These are phyloP conservation scores for Celastrina argiolus DNA, from an alignment of 2,888 invertebrate species.

Conservation along the genomic window DNA sequence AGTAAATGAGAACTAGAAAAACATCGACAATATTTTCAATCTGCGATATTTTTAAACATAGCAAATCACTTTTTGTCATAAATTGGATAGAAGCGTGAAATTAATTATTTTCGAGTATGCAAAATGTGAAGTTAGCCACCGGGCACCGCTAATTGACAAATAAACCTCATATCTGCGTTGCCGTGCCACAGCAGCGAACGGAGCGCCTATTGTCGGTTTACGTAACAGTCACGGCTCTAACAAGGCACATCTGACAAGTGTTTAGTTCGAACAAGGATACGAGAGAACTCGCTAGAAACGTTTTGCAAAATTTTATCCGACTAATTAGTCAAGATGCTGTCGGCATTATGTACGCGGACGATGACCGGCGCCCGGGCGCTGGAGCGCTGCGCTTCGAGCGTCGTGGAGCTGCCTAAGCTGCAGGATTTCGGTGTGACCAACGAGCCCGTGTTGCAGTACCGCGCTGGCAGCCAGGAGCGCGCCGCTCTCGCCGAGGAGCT, in stretches of 20 bases:
- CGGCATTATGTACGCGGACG: constrained; percentile 42
- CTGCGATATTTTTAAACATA: constrained; percentile 16
- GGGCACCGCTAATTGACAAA: neutral
- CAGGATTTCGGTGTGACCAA: constrained; percentile 84
- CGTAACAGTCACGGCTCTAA: constrained; percentile 19
- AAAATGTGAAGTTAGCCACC: constrained; percentile 15
- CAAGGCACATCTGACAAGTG: constrained; percentile 21
- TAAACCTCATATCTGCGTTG: neutral
- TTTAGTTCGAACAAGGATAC: neutral
- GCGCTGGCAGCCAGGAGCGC: constrained; percentile 89
- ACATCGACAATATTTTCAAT: constrained; percentile 7
- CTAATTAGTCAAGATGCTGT: constrained; percentile 33
- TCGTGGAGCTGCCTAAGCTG: constrained; percentile 81
- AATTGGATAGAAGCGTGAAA: neutral
- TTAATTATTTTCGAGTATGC: neutral
- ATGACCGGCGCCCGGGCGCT: constrained; percentile 81
- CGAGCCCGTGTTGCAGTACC: constrained; percentile 89
- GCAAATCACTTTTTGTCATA: neutral
- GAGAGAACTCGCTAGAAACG: neutral
- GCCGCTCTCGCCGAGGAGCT: constrained; percentile 83
- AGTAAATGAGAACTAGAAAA: neutral
- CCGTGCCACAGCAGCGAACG: neutral
- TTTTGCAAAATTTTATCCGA: neutral
- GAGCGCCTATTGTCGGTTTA: constrained; percentile 13
- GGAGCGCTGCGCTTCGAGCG: constrained; percentile 70